Evolutionary conservation across 2,113 vertebrate species (phyloP), one percentile per base, ranked within the genome.

Genomic region (Nothocercus nigrocapillus): DNA sequence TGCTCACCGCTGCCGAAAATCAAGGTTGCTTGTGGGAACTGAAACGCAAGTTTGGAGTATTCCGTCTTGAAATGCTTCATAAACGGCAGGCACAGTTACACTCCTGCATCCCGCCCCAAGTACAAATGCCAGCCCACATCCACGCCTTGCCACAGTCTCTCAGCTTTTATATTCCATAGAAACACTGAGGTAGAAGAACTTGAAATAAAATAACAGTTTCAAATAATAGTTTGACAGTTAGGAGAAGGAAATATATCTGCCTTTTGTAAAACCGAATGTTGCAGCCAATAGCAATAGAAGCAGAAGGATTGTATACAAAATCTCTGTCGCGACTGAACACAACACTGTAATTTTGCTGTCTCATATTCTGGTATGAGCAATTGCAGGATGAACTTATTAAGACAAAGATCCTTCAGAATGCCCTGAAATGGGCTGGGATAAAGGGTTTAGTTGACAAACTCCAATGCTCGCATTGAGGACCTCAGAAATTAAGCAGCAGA

Each of bases 321-420:
- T 44, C 72, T 62, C 11, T 2, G 3, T 27, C 3, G 0, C 2
- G 36, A 30, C 19, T 9, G 11, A 61, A 27, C 18, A 2, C 1
- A 59, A 49, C 49, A 0, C 0, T 32, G 34, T 28, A 78, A 5
- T 45, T 76, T 63, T 44, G 16, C 62, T 49, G n/a, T 10, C 18
- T 34, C 38, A 24, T 7, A 8, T 8, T 11, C 56, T 98, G 98
- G 95, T 97, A 98, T 15, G 96, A 97, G 49, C 93, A 45, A 70
- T 95, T 94, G 7, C 96, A 96, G 96, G 96, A 97, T 70, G 97
- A 98, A 62, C 85, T 96, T 30, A 98, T 97, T 54, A 98, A 97
- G 83, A 98, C 98, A 73, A 98, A 98, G 67, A 62, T 98, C 36
- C 97, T 98, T 63, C 98, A 97, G 87, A 96, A 98, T 9, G 97